Evolutionary conservation across 2,888 invertebrate species (phyloP).

Genomic region (Bombylius discolor): DNA sequence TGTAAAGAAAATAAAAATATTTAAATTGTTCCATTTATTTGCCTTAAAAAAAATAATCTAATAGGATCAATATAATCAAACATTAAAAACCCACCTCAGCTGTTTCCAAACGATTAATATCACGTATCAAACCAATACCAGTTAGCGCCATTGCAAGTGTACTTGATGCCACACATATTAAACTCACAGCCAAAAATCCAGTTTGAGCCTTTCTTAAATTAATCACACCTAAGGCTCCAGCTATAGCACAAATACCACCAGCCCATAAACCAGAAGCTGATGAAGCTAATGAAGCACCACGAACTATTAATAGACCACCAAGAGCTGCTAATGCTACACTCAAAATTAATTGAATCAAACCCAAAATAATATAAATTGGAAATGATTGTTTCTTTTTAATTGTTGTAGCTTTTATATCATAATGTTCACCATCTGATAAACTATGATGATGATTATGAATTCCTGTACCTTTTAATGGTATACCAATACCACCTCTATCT

Average conservation of each 20-base stretch:
- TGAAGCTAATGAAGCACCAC: constrained; percentile 30
- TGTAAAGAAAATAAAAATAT: constrained; percentile 6
- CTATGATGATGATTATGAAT: neutral
- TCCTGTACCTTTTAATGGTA: neutral
- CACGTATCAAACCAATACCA: constrained; percentile 33
- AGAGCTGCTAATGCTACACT: constrained; percentile 31
- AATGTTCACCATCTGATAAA: neutral
- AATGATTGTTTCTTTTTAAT: constrained; percentile 14
- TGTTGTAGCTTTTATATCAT: neutral
- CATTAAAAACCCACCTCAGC: constrained; percentile 15
- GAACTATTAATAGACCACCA: constrained; percentile 31
- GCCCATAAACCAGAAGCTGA: constrained; percentile 35
- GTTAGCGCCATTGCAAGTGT: constrained; percentile 34
- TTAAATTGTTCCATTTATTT: neutral
- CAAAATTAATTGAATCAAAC: constrained; percentile 30
- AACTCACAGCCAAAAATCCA: constrained; percentile 33
- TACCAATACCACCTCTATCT: neutral
- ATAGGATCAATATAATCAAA: too few species aligned
- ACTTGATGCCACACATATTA: constrained; percentile 35
- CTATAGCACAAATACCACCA: constrained; percentile 31
- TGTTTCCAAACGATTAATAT: constrained; percentile 29
- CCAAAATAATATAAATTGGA: constrained; percentile 29
- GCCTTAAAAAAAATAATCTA: too few species aligned
- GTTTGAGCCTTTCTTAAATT: constrained; percentile 34
- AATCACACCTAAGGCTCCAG: constrained; percentile 34